Evolutionary conservation across 35 echinoderm and acorn worm genomes (phyloP).

Genomic region (Hemicentrotus pulcherrimus): DNA sequence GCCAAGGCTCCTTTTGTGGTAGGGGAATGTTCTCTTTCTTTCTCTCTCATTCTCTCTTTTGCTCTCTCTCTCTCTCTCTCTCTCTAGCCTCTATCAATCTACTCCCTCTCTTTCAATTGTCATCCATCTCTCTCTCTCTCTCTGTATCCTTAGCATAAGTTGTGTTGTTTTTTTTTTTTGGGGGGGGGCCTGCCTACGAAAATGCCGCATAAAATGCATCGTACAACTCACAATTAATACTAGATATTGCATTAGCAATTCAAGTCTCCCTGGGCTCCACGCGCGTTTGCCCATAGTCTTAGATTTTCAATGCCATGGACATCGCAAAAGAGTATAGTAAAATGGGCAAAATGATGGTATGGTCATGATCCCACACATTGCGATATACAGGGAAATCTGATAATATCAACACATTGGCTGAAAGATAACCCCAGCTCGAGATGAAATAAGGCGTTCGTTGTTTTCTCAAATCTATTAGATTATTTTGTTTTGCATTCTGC

Average conservation of each 20-base stretch:
- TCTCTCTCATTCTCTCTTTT: not conserved
- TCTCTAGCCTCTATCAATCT: not conserved
- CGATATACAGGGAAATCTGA: not conserved
- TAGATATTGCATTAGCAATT: not conserved
- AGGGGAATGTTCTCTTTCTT: not conserved
- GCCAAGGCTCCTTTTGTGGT: not conserved
- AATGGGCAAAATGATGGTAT: not conserved
- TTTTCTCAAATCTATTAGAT: not conserved
- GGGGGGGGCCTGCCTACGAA: not conserved
- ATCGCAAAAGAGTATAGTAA: not conserved
- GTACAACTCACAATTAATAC: not conserved
- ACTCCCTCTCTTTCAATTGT: not conserved
- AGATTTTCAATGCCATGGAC: not conserved
- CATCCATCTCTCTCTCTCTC: not conserved
- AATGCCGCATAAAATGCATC: not conserved
- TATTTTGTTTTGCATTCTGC: not conserved
- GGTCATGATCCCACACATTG: not conserved
- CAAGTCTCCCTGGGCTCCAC: not conserved
- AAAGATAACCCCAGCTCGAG: not conserved
- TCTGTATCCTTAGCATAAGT: not conserved
- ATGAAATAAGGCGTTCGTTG: not conserved
- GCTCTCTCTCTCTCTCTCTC: not conserved
- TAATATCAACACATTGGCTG: not conserved
- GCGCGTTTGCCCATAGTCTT: not conserved
- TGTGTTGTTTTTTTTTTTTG: too few relatives aligned